These are phyloP conservation scores for Tenthredo distinguenda DNA, from an alignment of 2,888 invertebrate species.

Conservation along the genomic window DNA sequence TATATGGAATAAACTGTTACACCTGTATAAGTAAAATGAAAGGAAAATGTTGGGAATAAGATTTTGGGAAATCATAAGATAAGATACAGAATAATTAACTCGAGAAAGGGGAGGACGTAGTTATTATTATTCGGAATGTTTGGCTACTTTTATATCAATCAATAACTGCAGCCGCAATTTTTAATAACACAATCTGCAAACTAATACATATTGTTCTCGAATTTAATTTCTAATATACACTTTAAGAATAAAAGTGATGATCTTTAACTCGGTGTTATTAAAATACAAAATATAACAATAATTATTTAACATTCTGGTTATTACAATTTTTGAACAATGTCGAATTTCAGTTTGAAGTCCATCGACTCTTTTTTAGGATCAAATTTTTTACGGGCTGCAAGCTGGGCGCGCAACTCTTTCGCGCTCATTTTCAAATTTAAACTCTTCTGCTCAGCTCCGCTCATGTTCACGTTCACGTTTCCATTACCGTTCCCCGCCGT, in stretches of 20 bases:
- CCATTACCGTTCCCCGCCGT: conserved; percentile 61
- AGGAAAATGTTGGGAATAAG: background rate
- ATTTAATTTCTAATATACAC: background rate
- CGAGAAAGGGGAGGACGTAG: background rate
- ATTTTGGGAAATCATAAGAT: background rate
- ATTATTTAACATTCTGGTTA: conserved; percentile 1
- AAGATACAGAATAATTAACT: background rate
- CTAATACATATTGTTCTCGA: background rate
- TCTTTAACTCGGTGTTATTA: background rate
- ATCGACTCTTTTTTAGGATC: conserved; percentile 94
- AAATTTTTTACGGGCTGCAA: conserved; percentile 92
- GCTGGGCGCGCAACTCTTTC: conserved; percentile 93
- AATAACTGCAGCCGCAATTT: background rate
- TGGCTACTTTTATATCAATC: background rate
- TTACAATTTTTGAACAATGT: conserved; percentile 95
- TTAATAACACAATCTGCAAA: background rate
- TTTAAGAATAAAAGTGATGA: conserved; percentile 6
- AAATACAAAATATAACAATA: conserved; percentile 21
- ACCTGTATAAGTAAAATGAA: background rate
- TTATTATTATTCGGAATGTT: background rate
- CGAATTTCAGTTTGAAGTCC: conserved; percentile 95
- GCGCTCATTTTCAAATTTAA: conserved; percentile 94
- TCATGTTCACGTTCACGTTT: conserved; percentile 62
- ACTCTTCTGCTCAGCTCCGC: conserved; percentile 73
- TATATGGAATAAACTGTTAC: background rate